Base-by-base conservation (phyloP, 1,140 invertebrate genomes). In the Diorhabda carinulata region DNA sequence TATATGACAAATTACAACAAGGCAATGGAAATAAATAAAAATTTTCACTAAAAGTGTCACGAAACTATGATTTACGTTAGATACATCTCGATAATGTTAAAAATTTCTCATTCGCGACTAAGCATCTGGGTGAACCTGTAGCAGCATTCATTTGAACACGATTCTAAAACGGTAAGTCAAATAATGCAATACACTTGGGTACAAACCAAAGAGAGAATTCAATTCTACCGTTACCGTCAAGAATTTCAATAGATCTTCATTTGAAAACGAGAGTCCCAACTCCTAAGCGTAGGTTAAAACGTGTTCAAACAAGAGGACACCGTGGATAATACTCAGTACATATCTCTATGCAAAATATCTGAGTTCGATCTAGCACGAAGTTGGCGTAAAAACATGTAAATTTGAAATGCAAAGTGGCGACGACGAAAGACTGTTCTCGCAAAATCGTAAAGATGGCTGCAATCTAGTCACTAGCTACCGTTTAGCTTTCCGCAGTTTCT, bases 341-440 rank as follows among this genome's bases (percentile, higher is more conserved):
- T 78, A 75, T 78, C 75, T 78, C 76, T 75, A 77, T 77, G 77
- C 72, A 74, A 74, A 76, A 71, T 78, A 78, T 78, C 77, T 71
- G 61, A 57, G 65, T 72, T 75, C 74, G 75, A 78, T 78, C 77
- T 78, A 63, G 76, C 77, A 78, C 77, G 77, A 78, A 74, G 72
- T 78, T 72, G 75, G 70, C 76, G 74, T 71, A 74, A 78, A 78
- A 76, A 76, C 77, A 75, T 63, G 69, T 62, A 72, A 67, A 78
- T 78, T 77, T 77, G 77, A 78, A 77, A 78, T 78, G 77, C 77
- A 78, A 78, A 78, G 75, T 77, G 73, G 76, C 67, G 72, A 73
- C 72, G 69, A 63, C 61, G 60, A 66, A 71, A 68, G 65, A 62
- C 68, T 69, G 69, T 60, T 68, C 74, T 67, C 67, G 67, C 72